Evolutionary conservation across 2,113 vertebrate species (phyloP), one percentile per base, ranked within the genome.

Genomic region (Myrmecobius fasciatus): DNA sequence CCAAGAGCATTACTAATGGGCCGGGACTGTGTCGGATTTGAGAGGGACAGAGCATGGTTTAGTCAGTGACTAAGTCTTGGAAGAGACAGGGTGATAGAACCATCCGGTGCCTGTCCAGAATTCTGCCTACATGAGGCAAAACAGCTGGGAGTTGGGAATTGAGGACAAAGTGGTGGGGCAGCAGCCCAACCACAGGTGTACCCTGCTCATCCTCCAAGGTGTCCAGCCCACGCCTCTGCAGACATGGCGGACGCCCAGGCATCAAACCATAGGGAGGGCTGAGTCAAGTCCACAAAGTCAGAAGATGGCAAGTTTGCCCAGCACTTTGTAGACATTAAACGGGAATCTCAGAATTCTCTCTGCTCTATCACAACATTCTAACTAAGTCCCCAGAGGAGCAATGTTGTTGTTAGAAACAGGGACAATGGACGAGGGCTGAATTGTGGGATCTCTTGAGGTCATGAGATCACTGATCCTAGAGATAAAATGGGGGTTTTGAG

Each of bases 211-310:
- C 53, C 53, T 56, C 53, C 25, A 25, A 4, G 25, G 53, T 56
- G 25, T 25, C 25, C 36, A 7, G 6, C 36, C 67, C 67, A 20
- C 67, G n/a, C 67, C 36, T 75, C 67, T 22, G 67, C 67, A n/a
- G 36, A n/a, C 36, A 20, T 75, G 31, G 14, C 4, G 2, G 17
- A 75, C n/a, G 17, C 36, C 36, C 36, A n/a, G 36, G 94, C 90
- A 90, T 3, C 22, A 89, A 96, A 92, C 52, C 25, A 28, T n/a
- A 91, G 53, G 54, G 92, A 95, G 92, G 91, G 48, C 92, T 96
- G 52, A 90, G 94, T 89, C 52, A 9, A 90, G 36, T 25, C 93
- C 91, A 93, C 92, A 53, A 17, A 94, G 28, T 92, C 46, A 56
- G 89, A 90, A 92, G 52, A 93, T 96, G 46, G 12, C 56, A 67